Percentiles rank a stretch among this genome's conserved stretches.
Conservation (phyloP, 30 jellyfish, hydroid and myxozoan species). For the Morbakka virulenta region DNA sequence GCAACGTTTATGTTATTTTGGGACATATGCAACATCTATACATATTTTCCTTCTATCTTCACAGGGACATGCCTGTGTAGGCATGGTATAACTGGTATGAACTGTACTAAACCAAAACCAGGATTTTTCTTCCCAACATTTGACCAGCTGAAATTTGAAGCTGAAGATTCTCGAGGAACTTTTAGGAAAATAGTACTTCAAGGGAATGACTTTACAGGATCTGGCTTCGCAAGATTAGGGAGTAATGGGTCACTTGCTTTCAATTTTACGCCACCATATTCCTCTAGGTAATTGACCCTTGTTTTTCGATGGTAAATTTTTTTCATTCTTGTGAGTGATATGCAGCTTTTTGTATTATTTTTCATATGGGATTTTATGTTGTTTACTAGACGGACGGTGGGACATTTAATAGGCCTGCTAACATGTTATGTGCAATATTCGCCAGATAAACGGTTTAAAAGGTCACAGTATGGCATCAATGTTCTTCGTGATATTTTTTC, state of each 20-base stretch:
- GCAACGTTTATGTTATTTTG: no score
- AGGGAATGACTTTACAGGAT: slow-evolving; percentile 56
- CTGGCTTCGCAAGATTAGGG: slow-evolving; percentile 53
- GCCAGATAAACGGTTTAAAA: no score
- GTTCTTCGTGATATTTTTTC: no score
- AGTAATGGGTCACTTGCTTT: slow-evolving; percentile 4
- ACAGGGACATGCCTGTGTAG: slow-evolving; percentile 74
- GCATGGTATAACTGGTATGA: slow-evolving; percentile 25
- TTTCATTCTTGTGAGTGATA: not conserved
- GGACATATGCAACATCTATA: no score
- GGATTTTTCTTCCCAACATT: slow-evolving; percentile 53
- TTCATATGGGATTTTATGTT: no score
- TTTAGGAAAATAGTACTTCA: slow-evolving; percentile 5
- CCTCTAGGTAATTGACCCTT: slow-evolving; percentile 49
- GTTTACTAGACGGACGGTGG: no score
- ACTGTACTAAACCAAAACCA: slow-evolving; percentile 32
- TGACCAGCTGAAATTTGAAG: slow-evolving; percentile 45
- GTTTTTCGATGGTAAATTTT: no score
- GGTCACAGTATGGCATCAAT: no score
- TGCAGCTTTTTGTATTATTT: not conserved
- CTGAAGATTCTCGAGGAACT: slow-evolving; percentile 44
- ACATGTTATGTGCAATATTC: no score
- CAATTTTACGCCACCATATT: slow-evolving; percentile 17
- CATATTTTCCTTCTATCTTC: not conserved
- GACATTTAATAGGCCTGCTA: no score